Conservation (phyloP, 2,888 invertebrate genomes). For the Erebia palarica region DNA sequence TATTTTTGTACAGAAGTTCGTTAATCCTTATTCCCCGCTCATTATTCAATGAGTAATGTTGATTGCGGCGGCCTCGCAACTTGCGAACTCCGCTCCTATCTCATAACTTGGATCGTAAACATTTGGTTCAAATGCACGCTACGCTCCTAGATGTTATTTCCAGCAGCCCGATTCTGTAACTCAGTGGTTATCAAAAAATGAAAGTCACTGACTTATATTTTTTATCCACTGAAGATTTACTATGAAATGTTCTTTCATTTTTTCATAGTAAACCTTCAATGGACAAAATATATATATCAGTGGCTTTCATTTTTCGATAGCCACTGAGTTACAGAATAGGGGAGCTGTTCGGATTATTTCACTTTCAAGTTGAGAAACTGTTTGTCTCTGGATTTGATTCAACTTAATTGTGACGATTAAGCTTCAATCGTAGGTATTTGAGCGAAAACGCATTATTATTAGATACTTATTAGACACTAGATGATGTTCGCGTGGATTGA, state of each 20-base stretch:
- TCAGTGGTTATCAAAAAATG: too few relatives aligned
- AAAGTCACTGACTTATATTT: too few relatives aligned
- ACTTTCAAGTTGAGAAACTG: constrained; percentile 16
- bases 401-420: constrained; percentile 25
- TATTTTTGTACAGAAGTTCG: constrained; percentile 16
- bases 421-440: neutral
- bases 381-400: constrained; percentile 24
- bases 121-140: constrained; percentile 46
- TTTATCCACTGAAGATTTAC: too few relatives aligned
- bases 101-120: constrained; percentile 52
- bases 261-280: too few relatives aligned
- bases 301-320: too few relatives aligned
- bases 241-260: too few relatives aligned
- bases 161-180: too few relatives aligned
- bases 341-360: constrained; percentile 11
- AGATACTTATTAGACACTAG: too few relatives aligned
- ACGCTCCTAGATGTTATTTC: constrained; percentile 1
- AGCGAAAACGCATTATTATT: too few relatives aligned
- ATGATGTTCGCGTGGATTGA: too few relatives aligned
- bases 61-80: constrained; percentile 66
- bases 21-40: constrained; percentile 49
- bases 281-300: too few relatives aligned
- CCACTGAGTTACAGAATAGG: too few relatives aligned
- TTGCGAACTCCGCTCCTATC: constrained; percentile 55
- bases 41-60: constrained; percentile 72